Percentiles rank a stretch among this genome's conserved stretches.
Evolutionary conservation across 2,797 vertebrate species (phyloP).

Genomic region (Poecile montanus): DNA sequence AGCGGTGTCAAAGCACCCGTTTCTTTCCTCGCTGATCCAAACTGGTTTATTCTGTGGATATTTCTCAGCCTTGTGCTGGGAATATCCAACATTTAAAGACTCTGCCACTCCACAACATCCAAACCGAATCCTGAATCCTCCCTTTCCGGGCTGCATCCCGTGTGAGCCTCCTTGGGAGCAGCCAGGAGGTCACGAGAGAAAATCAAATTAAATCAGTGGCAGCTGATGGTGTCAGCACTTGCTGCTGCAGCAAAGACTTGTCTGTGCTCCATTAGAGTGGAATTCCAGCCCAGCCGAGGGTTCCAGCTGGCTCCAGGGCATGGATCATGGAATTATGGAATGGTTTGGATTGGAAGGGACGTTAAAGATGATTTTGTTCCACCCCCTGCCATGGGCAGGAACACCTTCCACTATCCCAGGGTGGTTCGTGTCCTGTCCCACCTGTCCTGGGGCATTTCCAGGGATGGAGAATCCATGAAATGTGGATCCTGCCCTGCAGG

Average conservation of each 20-base stretch:
- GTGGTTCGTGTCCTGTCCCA: fast-evolving
- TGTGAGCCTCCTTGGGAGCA: neutral
- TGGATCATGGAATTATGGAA: neutral
- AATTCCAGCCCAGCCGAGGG: neutral
- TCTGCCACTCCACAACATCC: neutral
- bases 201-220: neutral
- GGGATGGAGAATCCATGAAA: neutral
- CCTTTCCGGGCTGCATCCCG: neutral
- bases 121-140: neutral
- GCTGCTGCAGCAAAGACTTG: neutral
- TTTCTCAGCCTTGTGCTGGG: neutral
- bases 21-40: neutral
- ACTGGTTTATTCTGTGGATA: neutral
- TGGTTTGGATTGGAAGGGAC: neutral
- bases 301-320: neutral
- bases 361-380: neutral
- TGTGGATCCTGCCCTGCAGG: neutral
- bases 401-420: fast-evolving
- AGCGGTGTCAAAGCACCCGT: fast-evolving
- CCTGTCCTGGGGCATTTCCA: neutral
- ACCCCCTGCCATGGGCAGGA: neutral
- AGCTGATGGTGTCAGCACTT: constrained; percentile 40
- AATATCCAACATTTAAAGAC: neutral
- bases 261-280: neutral
- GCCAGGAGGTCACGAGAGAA: neutral